phyloP scores from a whole-genome alignment of 2,113 vertebrate species.

The Trematocara unimaculatum region DNA sequence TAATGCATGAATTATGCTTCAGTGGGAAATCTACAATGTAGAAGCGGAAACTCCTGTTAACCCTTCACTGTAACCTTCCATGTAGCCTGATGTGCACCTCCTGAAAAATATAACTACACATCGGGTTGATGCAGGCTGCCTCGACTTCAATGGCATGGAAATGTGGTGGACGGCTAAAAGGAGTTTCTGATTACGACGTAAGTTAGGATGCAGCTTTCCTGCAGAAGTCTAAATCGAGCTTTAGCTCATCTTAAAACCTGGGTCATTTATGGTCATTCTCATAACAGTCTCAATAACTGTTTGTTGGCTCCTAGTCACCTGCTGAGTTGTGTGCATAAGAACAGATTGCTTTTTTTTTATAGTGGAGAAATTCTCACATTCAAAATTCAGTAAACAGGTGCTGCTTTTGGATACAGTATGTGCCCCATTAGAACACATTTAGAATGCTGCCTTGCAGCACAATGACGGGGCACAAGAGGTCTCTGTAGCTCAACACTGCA shows the following conservation, averaged over 20 bases:
- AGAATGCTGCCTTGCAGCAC: neutral
- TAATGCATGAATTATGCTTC: neutral
- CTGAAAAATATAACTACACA: neutral
- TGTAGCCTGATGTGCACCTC: neutral
- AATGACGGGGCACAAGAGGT: constrained; percentile 10
- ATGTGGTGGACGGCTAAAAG: neutral
- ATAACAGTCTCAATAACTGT: neutral
- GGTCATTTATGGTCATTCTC: neutral
- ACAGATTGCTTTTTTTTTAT: neutral
- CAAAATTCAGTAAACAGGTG: neutral
- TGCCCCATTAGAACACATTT: neutral
- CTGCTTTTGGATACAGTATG: neutral
- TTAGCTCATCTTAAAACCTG: neutral
- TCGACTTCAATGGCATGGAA: neutral
- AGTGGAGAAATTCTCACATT: neutral
- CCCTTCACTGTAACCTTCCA: neutral
- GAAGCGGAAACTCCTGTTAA: neutral
- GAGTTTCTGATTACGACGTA: neutral
- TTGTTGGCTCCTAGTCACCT: rapidly evolving
- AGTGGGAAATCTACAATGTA: neutral
- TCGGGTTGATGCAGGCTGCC: neutral
- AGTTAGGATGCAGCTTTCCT: neutral
- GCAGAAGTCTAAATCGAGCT: rapidly evolving
- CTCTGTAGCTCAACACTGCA: constrained; percentile 8
- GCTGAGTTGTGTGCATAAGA: neutral